Conservation (phyloP, 1,140 invertebrate genomes). For the Tetragonula clypearis region DNA sequence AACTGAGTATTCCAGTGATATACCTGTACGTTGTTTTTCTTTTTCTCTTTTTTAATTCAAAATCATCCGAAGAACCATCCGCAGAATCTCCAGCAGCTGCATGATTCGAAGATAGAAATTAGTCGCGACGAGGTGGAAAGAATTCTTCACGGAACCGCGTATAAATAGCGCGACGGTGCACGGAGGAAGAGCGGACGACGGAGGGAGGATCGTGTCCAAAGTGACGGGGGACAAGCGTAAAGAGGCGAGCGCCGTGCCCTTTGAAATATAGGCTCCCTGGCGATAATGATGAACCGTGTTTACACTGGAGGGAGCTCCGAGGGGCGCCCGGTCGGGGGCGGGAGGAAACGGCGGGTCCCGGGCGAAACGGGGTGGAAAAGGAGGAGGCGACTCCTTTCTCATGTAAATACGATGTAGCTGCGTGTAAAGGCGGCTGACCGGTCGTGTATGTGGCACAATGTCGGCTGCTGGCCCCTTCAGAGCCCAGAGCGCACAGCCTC, state of each 20-base stretch:
- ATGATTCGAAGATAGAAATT: conserved; percentile 24
- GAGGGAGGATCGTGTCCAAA: conserved; percentile 59
- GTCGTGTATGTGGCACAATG: conserved; percentile 78
- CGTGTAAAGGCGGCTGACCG: conserved; percentile 80
- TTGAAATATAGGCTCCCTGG: conserved; percentile 77
- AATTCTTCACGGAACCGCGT: neutral
- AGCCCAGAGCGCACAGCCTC: conserved; percentile 30
- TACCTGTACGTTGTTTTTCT: no score
- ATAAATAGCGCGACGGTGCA: conserved; percentile 15
- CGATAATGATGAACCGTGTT: conserved; percentile 81
- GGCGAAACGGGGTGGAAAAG: conserved; percentile 50
- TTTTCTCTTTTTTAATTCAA: no score
- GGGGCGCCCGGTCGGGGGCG: conserved; percentile 61
- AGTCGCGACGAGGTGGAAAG: neutral
- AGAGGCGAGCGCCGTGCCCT: conserved; percentile 58
- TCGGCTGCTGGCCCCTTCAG: conserved; percentile 68
- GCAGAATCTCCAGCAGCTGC: neutral
- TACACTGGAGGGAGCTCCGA: conserved; percentile 73
- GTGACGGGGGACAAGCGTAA: conserved; percentile 66
- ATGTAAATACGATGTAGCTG: conserved; percentile 82
- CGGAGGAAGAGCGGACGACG: conserved; percentile 10
- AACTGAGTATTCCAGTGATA: no score
- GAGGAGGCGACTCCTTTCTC: conserved; percentile 78
- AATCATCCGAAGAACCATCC: no score
- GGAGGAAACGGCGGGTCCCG: conserved; percentile 31